These are phyloP conservation scores for Seriola aureovittata DNA, from an alignment of 2,113 vertebrate species.

Conservation along the genomic window DNA sequence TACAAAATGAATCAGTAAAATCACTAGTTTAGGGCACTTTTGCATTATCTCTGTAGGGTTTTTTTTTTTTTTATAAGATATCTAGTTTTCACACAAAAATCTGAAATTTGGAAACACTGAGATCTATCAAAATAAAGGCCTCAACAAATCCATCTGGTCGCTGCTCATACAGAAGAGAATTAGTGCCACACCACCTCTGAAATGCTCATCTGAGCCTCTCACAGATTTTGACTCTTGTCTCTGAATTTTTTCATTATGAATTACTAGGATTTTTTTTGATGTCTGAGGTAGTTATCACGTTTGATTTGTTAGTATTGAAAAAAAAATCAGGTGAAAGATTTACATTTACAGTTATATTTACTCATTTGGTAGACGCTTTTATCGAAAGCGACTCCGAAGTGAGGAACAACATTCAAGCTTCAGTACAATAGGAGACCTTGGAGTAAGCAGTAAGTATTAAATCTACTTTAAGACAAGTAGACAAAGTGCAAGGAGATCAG, in stretches of 20 bases:
- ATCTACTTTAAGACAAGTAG: too few relatives aligned
- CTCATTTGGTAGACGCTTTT: too few relatives aligned
- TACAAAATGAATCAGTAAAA: not conserved
- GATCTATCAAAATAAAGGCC: not conserved
- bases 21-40: not conserved
- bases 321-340: not conserved
- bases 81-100: not conserved
- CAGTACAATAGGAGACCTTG: too few relatives aligned
- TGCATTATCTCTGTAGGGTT: not conserved
- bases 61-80: too few relatives aligned
- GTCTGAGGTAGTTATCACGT: not conserved
- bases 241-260: not conserved
- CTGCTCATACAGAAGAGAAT: not conserved
- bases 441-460: too few relatives aligned
- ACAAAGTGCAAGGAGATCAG: too few relatives aligned
- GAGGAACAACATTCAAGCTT: too few relatives aligned
- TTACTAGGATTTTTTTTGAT: not conserved
- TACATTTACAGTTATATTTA: too few relatives aligned
- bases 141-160: not conserved
- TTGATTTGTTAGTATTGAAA: not conserved
- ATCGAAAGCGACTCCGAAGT: too few relatives aligned
- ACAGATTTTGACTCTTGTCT: conserved; percentile 2
- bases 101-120: not conserved
- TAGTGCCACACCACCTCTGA: not conserved
- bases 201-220: not conserved